A percentile compares a stretch with the other conserved stretches of the same genome.
Conservation (phyloP, 2,888 invertebrate genomes). For the Cataglyphis albicans region DNA sequence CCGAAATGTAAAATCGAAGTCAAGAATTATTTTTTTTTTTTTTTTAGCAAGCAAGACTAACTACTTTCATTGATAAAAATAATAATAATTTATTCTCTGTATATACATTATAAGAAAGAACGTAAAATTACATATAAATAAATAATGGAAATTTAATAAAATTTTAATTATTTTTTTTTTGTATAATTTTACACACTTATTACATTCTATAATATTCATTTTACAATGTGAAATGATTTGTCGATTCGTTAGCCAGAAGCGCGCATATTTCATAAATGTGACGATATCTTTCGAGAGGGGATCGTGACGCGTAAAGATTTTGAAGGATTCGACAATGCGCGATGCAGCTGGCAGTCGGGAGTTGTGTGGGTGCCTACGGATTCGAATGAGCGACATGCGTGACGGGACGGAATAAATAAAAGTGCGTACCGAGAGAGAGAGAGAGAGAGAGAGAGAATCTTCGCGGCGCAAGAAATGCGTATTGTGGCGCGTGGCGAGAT, state of each 20-base stretch:
- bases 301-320: constrained; percentile 68
- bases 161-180: neutral
- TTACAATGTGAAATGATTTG: constrained; percentile 51
- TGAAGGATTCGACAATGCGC: constrained; percentile 65
- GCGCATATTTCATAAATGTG: constrained; percentile 40
- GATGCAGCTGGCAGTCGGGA: constrained; percentile 68
- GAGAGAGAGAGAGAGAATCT: constrained; percentile 30
- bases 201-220: neutral
- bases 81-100: neutral
- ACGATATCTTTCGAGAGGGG: constrained; percentile 60
- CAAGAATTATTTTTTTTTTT: neutral
- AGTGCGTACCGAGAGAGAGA: constrained; percentile 72
- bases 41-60: neutral
- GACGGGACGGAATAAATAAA: constrained; percentile 79
- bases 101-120: neutral
- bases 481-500: constrained; percentile 68
- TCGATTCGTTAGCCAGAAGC: constrained; percentile 68
- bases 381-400: constrained; percentile 76
- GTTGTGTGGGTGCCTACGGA: constrained; percentile 70
- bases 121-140: neutral
- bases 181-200: neutral
- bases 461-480: constrained; percentile 57
- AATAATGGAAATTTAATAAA: neutral
- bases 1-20: neutral
- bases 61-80: neutral